These are phyloP conservation scores for Synergus itoensis DNA, from an alignment of 2,888 invertebrate genomes.

Conservation along the genomic window DNA sequence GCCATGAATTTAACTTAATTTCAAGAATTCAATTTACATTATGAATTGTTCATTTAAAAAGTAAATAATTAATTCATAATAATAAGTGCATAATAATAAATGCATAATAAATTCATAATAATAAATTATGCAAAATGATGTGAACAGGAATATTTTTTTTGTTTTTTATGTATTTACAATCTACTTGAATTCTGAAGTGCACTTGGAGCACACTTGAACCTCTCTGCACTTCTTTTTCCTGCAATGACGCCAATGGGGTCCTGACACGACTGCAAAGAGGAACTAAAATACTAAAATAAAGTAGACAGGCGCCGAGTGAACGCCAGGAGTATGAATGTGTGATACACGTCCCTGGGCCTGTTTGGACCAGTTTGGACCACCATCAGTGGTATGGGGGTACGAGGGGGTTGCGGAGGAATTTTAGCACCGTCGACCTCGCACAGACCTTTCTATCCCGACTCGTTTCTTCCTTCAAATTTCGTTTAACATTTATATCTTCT, in stretches of 20 bases:
- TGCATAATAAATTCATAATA: too few species aligned
- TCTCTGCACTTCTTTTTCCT: conserved; percentile 31
- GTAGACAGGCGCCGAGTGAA: conserved; percentile 62
- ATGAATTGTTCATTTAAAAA: too few species aligned
- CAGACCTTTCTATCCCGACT: conserved; percentile 14
- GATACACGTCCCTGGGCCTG: conserved; percentile 28
- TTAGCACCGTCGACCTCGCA: conserved; percentile 31
- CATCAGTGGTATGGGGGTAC: neutral
- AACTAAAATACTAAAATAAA: conserved; percentile 68
- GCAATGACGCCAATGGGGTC: conserved; percentile 62
- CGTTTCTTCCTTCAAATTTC: conserved; percentile 24
- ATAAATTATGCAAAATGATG: neutral
- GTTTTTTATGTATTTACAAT: neutral
- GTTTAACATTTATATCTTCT: neutral
- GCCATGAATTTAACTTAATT: neutral
- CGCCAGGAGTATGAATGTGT: conserved; percentile 54
- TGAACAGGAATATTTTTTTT: too few species aligned
- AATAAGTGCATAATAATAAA: neutral
- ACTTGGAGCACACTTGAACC: neutral
- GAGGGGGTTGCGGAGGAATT: conserved; percentile 27
- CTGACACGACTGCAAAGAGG: conserved; percentile 63
- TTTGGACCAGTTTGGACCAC: conserved; percentile 38
- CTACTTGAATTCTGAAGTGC: conserved; percentile 11
- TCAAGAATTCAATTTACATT: neutral
- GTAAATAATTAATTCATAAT: too few species aligned